Base-by-base conservation (phyloP, 2,797 vertebrate genomes). In the Mormyrus hasselquistii region DNA sequence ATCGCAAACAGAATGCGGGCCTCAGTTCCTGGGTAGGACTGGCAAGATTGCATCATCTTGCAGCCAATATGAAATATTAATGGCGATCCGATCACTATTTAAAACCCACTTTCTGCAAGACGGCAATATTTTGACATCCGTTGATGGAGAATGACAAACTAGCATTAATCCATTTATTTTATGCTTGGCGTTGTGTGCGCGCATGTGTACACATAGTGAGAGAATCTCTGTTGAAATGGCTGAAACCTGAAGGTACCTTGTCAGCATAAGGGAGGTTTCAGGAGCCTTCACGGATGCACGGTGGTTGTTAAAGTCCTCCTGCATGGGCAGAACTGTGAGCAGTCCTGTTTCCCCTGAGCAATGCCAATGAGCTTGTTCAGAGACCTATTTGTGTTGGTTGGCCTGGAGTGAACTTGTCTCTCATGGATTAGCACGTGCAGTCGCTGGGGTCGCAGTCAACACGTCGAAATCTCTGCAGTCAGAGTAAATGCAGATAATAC, bases 101-200 rank as follows among this genome's bases (percentile, higher is more conserved):
- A 94, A 92, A 94, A 41, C 95, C 90, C 90, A 92, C 87, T 44
- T 79, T 90, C 94, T 95, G 93, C 94, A 90, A 93, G 95, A 93
- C 92, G 94, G 93, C 93, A 95, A 93, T 94, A 95, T 96, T 96
- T 95, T 96, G 94, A 96, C 94, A 95, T 91, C 94, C 90, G 69
- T 89, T 94, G 93, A 94, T 29, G 79, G 92, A 92, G 90, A 86
- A 69, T 62, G 90, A 91, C 90, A 89, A 91, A 86, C 12, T n/a
- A 92, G 90, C 65, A 90, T 88, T 90, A 92, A 94, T 92, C 92
- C 92, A 93, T 89, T 93, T 92, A 94, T 90, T 47, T 38, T 47
- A 34, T 44, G 55, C 34, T n/a, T 57, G 53, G 94, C 92, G 92
- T 92, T 89, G 89, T 87, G 25, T 91, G 88, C 29, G 25, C 50